Percentiles rank a stretch among this genome's conserved stretches.
Evolutionary conservation across 2,888 invertebrate genomes (phyloP).

Genomic region (Clusia tigrina): DNA sequence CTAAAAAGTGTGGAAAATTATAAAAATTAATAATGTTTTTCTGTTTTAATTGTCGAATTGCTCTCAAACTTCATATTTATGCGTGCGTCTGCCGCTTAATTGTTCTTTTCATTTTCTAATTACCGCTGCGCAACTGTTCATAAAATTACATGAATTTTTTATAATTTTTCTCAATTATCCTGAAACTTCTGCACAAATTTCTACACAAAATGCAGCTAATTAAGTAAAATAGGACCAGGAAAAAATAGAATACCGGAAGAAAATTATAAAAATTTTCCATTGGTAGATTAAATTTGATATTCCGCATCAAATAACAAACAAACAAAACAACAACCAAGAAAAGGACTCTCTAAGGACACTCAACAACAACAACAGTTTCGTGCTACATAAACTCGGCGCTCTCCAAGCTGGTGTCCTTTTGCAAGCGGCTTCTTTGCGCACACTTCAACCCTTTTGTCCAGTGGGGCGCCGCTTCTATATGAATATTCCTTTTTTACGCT

Average conservation of each 20-base stretch:
- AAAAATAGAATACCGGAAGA: too few relatives aligned
- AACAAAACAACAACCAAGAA: background rate
- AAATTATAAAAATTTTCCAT: slow-evolving; percentile 30
- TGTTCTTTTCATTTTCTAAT: too few relatives aligned
- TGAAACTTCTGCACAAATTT: slow-evolving; percentile 19
- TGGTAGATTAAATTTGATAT: slow-evolving; percentile 30
- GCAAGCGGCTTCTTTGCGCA: slow-evolving; percentile 20
- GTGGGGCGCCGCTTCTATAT: slow-evolving; percentile 13
- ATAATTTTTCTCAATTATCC: slow-evolving; percentile 30
- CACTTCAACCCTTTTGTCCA: slow-evolving; percentile 46
- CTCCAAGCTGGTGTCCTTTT: slow-evolving; percentile 22
- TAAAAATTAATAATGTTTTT: too few relatives aligned
- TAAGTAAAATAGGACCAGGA: slow-evolving; percentile 41
- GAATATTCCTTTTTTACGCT: slow-evolving; percentile 17
- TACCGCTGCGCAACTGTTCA: too few relatives aligned
- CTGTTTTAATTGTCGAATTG: too few relatives aligned
- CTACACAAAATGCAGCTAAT: slow-evolving; percentile 46
- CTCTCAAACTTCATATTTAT: too few relatives aligned
- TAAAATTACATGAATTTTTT: slow-evolving; percentile 47
- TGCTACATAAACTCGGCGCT: too few relatives aligned
- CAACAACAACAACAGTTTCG: background rate
- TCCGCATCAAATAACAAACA: slow-evolving; percentile 32
- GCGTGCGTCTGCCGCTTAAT: too few relatives aligned
- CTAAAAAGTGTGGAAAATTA: too few relatives aligned
- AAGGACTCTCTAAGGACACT: slow-evolving; percentile 19